phyloP scores from a whole-genome alignment of 2,797 vertebrate species.

The Nyctibius grandis region DNA sequence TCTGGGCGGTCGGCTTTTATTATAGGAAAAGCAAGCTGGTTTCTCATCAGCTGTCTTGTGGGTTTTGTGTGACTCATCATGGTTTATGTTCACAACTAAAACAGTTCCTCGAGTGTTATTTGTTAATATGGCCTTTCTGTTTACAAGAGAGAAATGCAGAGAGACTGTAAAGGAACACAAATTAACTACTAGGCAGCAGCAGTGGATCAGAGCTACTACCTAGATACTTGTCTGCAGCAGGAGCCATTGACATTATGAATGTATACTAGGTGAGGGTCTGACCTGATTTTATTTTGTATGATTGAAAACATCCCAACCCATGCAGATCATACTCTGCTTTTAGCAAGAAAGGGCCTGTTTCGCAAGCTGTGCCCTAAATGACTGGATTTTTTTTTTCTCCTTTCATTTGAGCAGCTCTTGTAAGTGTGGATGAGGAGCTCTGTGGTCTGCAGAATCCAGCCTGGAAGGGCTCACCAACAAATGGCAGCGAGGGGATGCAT shows the following conservation, averaged over 20 bases:
- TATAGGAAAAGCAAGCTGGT: background rate
- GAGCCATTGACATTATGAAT: background rate
- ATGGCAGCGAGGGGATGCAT: background rate
- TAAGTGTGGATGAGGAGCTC: background rate
- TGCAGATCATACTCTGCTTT: background rate
- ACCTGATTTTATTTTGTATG: background rate
- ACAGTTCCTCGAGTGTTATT: conserved; percentile 4
- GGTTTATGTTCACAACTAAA: background rate
- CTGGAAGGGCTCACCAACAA: background rate
- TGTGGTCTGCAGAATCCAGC: background rate
- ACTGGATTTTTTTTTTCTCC: background rate
- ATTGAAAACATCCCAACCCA: background rate
- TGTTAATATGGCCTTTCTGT: background rate
- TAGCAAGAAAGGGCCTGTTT: background rate
- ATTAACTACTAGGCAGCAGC: background rate
- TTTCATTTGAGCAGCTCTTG: background rate
- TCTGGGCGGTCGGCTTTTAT: background rate
- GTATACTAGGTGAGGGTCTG: background rate
- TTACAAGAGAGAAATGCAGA: background rate
- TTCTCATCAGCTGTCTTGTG: background rate
- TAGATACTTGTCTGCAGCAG: background rate
- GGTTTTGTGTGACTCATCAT: conserved; percentile 18
- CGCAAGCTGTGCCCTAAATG: background rate
- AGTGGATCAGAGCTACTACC: background rate
- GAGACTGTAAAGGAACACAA: background rate